These are phyloP conservation scores for Berghia stephanieae DNA, from an alignment of 1,140 invertebrate species.

Conservation along the genomic window DNA sequence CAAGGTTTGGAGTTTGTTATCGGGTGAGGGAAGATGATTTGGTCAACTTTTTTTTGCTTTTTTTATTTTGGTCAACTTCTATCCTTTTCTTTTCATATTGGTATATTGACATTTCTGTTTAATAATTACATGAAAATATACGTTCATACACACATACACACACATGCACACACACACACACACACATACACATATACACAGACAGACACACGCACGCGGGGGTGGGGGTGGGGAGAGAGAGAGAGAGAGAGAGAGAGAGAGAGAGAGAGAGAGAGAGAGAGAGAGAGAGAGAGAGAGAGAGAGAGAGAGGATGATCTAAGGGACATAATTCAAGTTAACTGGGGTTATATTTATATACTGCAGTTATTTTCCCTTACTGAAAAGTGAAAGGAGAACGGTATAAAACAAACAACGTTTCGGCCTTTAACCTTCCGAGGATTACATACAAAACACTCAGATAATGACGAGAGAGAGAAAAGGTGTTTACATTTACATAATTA, in stretches of 20 bases:
- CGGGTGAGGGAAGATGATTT: not conserved
- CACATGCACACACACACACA: slow-evolving; percentile 22
- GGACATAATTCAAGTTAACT: not conserved
- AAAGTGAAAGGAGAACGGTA: no score
- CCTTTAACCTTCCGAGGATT: no score
- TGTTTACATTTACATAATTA: no score
- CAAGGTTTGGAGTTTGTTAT: not conserved
- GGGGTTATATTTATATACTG: no score
- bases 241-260: slow-evolving; percentile 22
- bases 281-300: slow-evolving; percentile 23
- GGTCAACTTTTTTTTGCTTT: no score
- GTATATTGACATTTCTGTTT: not conserved
- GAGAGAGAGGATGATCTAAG: not conserved
- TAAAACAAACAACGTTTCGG: no score
- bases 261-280: slow-evolving; percentile 21
- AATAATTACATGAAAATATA: slow-evolving; percentile 5
- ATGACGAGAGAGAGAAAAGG: no score
- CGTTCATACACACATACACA: slow-evolving; percentile 27
- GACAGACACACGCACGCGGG: slow-evolving; percentile 15
- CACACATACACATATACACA: slow-evolving; percentile 28
- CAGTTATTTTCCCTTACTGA: no score
- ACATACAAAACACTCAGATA: no score
- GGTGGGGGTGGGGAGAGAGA: not conserved
- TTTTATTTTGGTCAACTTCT: no score
- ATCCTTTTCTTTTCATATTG: not conserved